Percentiles rank a stretch among this genome's conserved stretches.
These are phyloP conservation scores for Cerceris ruficornis DNA, from an alignment of 2,888 invertebrate species.

Conservation along the genomic window DNA sequence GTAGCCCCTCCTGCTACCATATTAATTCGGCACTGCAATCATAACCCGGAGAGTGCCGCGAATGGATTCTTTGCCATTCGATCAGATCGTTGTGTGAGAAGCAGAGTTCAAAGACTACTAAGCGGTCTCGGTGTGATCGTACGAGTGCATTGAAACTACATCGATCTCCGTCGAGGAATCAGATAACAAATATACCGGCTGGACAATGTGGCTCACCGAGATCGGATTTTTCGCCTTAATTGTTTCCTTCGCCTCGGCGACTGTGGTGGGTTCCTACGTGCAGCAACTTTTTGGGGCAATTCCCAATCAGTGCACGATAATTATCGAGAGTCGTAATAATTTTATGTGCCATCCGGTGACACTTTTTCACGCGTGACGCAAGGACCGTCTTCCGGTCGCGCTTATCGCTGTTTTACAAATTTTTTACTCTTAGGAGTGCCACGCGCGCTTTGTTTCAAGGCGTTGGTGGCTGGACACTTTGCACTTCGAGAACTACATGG, in stretches of 20 bases:
- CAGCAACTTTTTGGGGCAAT: conserved; percentile 1
- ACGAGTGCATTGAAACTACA: conserved; percentile 32
- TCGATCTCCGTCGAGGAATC: conserved; percentile 13
- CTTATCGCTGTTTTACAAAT: conserved; percentile 28
- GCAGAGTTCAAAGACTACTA: conserved; percentile 54
- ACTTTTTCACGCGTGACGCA: conserved; percentile 3
- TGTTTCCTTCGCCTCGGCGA: conserved; percentile 27
- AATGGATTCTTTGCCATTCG: conserved; percentile 69
- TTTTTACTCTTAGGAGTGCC: neutral
- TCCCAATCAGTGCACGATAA: neutral
- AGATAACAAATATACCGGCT: conserved; percentile 34
- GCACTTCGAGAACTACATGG: too few relatives aligned
- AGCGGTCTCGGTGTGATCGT: conserved; percentile 34
- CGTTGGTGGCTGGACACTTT: too few relatives aligned
- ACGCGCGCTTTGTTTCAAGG: neutral
- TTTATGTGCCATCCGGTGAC: conserved; percentile 8
- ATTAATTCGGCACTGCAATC: conserved; percentile 57
- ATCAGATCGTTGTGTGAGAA: conserved; percentile 58
- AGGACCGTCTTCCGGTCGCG: conserved; percentile 37
- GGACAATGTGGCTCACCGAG: conserved; percentile 58
- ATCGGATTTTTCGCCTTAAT: conserved; percentile 50
- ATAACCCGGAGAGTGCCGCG: conserved; percentile 46
- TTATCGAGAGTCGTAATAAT: conserved; percentile 8
- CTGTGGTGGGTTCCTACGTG: conserved; percentile 45
- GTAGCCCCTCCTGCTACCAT: conserved; percentile 41